Base-by-base conservation (phyloP, 2,888 invertebrate species). In the Drosophila ezoana region DNA sequence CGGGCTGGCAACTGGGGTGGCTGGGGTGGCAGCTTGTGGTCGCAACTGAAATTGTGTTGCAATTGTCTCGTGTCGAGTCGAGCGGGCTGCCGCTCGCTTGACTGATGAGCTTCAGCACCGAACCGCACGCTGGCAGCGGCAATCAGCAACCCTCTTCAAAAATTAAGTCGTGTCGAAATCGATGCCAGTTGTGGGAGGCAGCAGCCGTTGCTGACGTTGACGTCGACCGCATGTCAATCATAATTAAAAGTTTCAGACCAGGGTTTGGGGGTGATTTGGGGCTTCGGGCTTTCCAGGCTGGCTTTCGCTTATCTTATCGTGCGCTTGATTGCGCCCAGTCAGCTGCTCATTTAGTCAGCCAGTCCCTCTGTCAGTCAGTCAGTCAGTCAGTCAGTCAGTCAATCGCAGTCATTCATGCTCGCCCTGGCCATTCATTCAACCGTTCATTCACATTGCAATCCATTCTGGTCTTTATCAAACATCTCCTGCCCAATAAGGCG, bases 121-220 rank as follows among this genome's bases (percentile, higher is more conserved):
- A 61, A 66, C 58, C 74, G 64, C 63, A 66, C 58, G 56, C 52
- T 72, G 72, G 68, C 74, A 68, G 69, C 51, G 58, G 82, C 78
- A 83, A 86, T 79, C 85, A 80, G 67, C 87, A 83, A 83, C 83
- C 83, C 83, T 87, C 83, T 83, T 83, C 87, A 79, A 66, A 84
- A 83, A 83, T 87, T 87, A 81, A 83, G 79, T 83, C 75, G 87
- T 87, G 83, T 84, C 81, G 83, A 87, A 87, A 83, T 83, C 87
- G 83, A 83, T 87, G 79, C 81, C 81, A 51, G 65, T 65, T 76
- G 82, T 79, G 73, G 79, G 85, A 65, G 68, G 64, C 62, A 61
- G 61, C 54, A 52, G 66, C 51, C 18, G 65, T n/a, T 32, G 52
- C 53, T 20, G 43, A 32, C n/a, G 45, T 53, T 49, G 52, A 45